Evolutionary conservation across 2,888 invertebrate genomes (phyloP), one percentile per base, ranked within the genome.

Genomic region (Artemia sp.): DNA sequence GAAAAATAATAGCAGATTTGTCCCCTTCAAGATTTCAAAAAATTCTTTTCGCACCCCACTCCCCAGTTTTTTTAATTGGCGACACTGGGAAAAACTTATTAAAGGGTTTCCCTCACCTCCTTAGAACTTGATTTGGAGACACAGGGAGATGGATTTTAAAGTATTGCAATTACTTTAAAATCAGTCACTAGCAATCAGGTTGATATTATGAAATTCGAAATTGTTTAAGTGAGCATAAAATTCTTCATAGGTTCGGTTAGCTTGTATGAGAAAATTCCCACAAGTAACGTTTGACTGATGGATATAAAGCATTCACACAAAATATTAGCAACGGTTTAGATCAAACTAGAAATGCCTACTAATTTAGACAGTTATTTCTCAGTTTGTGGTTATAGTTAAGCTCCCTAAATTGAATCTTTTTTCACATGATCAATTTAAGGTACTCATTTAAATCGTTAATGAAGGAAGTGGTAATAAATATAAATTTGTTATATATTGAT

Each of bases 101-200:
- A 38, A 38, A 38, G 38, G 38, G 38, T 38, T 38, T 38, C 38
- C 2, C 38, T 38, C 2, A 38, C 3, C 38, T 38, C 6, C 38
- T 38, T 38, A 38, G 38, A 38, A 38, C 38, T 38, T 38, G 38
- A 38, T 38, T 38, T 38, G 38, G 38, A 2, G 38, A 38, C 38
- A 38, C 38, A 38, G 38, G 3, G 38, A 38, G 38, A 38, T 38
- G 38, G 38, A 38, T 38, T 38, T 38, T 38, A 4, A 38, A 38
- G 38, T 38, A 38, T 24, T n/a, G 64, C 24, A 58, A 58, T 58
- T 58, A 24, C 64, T 19, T 19, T 19, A n/a, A 58, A 24, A 58
- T 58, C 64, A 58, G n/a, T 58, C 64, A 58, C n/a, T 58, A n/a
- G 64, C 64, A 58, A 58, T 58, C 64, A 58, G 64, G 64, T 58